Percentiles rank a stretch among this genome's conserved stretches.
These are phyloP conservation scores for Catharus bicknelli DNA, from an alignment of 2,113 vertebrate genomes.

Conservation along the genomic window DNA sequence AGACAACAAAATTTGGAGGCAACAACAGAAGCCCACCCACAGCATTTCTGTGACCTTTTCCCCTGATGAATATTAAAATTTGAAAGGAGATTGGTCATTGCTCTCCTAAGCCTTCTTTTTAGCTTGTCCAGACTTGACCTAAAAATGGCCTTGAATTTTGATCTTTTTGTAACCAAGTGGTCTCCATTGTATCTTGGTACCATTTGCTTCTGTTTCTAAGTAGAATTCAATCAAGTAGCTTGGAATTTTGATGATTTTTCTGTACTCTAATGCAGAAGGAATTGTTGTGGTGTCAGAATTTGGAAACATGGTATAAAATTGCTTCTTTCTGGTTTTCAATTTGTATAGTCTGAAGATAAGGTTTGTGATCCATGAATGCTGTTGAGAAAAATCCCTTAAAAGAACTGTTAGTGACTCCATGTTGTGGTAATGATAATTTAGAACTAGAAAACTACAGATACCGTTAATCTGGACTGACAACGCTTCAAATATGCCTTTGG, in stretches of 20 bases:
- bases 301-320: neutral
- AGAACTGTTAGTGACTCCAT: neutral
- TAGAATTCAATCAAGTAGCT: neutral
- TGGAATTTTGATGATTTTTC: neutral
- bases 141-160: neutral
- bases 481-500: neutral
- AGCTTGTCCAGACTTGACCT: neutral
- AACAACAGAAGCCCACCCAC: neutral
- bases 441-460: neutral
- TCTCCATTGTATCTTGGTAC: neutral
- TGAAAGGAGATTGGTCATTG: neutral
- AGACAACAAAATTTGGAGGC: neutral
- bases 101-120: neutral
- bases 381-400: neutral
- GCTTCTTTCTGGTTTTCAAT: neutral
- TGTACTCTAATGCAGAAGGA: neutral
- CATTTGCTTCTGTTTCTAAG: neutral
- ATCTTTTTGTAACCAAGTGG: neutral
- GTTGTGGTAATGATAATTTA: neutral
- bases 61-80: neutral
- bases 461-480: neutral
- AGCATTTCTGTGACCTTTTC: neutral
- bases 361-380: accelerated
- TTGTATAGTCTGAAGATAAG: accelerated
- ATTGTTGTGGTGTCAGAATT: neutral